Base-by-base conservation (phyloP, 2,113 vertebrate species). In the Pedetes capensis region DNA sequence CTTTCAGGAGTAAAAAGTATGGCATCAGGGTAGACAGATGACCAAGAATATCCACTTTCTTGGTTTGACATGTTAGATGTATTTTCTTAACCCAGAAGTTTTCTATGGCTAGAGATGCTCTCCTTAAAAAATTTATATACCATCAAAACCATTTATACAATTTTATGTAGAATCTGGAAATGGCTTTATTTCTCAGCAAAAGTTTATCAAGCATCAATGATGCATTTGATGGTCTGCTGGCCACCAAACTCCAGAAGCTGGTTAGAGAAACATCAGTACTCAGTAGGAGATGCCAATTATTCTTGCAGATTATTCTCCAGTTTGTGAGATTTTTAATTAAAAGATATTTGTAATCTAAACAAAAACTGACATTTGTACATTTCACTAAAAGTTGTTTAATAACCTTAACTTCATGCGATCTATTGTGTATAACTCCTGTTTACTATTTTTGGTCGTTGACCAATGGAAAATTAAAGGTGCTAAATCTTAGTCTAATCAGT, bases 311-410 rank as follows among this genome's bases (percentile, higher is more conserved):
- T 39, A 22, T 91, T 75, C 18, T 76, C 49, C 14, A 76, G 29
- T 66, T 88, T 91, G 39, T 93, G 61, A 59, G 57, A 2, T 22
- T 63, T 91, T 87, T 72, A 84, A 22, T 78, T 72, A 68, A 64
- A 89, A 75, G 42, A 92, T 57, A 90, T 64, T 83, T 87, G 44
- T 37, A 93, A 61, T 81, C 49, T 87, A 82, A 85, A 37, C 18
- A 85, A 82, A 69, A 90, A 76, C 25, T 78, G 59, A 51, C 25
- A 81, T 93, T 39, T 75, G 6, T 63, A 39, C n/a, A 69, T 87
- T 92, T 96, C 14, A 63, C 9, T 93, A 39, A 20, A 61, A 14
- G 6, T 81, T 91, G 13, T 84, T 95, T 78, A 88, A 74, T 69
- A n/a, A 44, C 37, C 14, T 27, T 71, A 71, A 66, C 72, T 94